Conservation (phyloP, 2,113 vertebrate genomes). For the Oncorhynchus kisutch region DNA sequence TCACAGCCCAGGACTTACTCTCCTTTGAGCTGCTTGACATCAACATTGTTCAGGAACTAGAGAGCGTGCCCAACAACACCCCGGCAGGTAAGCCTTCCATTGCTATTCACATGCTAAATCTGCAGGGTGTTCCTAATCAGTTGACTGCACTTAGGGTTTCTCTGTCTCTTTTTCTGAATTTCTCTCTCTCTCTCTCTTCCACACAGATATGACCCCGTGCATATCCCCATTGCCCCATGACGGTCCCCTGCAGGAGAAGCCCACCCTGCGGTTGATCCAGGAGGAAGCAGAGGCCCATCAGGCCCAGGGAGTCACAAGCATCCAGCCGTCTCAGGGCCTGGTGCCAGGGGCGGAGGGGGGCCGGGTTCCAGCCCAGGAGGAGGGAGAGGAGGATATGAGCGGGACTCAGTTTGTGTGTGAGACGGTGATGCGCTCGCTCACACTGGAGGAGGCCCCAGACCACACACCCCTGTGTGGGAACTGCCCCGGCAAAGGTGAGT, state of each 20-base stretch:
- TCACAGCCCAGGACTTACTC: constrained; percentile 94
- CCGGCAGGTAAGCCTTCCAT: constrained; percentile 81
- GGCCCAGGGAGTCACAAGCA: constrained; percentile 71
- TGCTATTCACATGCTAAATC: neutral
- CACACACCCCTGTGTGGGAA: constrained; percentile 74
- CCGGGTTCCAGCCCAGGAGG: constrained; percentile 75
- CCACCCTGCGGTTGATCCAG: constrained; percentile 81
- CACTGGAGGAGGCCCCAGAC: constrained; percentile 87
- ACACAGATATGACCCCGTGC: constrained; percentile 86
- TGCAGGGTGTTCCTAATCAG: too few species aligned
- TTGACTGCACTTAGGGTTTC: neutral
- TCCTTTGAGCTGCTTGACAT: constrained; percentile 96
- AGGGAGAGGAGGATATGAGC: constrained; percentile 87
- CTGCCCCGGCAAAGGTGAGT: constrained; percentile 63
- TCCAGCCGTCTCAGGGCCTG: constrained; percentile 55
- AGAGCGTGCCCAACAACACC: constrained; percentile 90
- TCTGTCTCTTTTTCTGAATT: neutral
- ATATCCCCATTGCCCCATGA: constrained; percentile 89
- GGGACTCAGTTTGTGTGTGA: constrained; percentile 95
- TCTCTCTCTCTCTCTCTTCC: constrained; percentile 10
- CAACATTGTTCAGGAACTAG: constrained; percentile 97
- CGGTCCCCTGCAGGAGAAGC: constrained; percentile 80
- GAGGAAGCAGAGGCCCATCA: constrained; percentile 81
- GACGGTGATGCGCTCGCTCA: constrained; percentile 90
- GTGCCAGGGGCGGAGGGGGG: constrained; percentile 55